These are phyloP conservation scores for Epizoanthus fatuus DNA, from an alignment of 92 coral and sea anemone species.

Conservation along the genomic window DNA sequence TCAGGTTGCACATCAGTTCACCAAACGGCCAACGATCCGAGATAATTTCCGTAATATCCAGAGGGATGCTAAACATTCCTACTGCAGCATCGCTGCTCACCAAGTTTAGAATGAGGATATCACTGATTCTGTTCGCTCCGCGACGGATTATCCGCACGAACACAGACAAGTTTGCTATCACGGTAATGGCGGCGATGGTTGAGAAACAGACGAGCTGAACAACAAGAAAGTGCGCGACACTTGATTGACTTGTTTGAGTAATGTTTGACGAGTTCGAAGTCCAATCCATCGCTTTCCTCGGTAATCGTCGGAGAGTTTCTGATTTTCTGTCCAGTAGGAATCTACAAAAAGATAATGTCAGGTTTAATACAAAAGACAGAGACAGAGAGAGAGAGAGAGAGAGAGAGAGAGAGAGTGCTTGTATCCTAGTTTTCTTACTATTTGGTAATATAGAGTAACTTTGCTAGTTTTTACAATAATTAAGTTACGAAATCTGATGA, in stretches of 20 bases:
- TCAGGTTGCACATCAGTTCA: slow-evolving; percentile 63
- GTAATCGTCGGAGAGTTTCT: background rate
- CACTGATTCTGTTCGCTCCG: slow-evolving; percentile 60
- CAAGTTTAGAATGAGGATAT: slow-evolving; percentile 68
- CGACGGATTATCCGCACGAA: slow-evolving; percentile 26
- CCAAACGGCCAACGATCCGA: slow-evolving; percentile 72
- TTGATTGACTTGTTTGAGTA: background rate
- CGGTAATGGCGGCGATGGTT: slow-evolving; percentile 17
- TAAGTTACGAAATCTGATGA: too few species aligned
- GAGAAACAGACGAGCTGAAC: slow-evolving; percentile 39
- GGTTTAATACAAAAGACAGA: too few species aligned
- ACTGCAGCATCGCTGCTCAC: slow-evolving; percentile 70
- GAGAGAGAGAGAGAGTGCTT: too few species aligned
- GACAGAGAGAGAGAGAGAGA: too few species aligned
- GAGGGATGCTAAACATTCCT: slow-evolving; percentile 71
- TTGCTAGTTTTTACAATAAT: too few species aligned
- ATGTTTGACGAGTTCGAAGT: slow-evolving; percentile 6
- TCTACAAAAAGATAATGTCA: background rate
- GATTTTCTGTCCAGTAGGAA: background rate
- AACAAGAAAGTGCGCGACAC: slow-evolving; percentile 12
- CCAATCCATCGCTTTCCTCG: background rate
- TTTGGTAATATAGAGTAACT: too few species aligned
- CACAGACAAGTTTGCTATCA: slow-evolving; percentile 17
- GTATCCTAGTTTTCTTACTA: too few species aligned
- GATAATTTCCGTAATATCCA: slow-evolving; percentile 61